phyloP scores from a whole-genome alignment of 2,113 vertebrate species.

The Prionailurus bengalensis region DNA sequence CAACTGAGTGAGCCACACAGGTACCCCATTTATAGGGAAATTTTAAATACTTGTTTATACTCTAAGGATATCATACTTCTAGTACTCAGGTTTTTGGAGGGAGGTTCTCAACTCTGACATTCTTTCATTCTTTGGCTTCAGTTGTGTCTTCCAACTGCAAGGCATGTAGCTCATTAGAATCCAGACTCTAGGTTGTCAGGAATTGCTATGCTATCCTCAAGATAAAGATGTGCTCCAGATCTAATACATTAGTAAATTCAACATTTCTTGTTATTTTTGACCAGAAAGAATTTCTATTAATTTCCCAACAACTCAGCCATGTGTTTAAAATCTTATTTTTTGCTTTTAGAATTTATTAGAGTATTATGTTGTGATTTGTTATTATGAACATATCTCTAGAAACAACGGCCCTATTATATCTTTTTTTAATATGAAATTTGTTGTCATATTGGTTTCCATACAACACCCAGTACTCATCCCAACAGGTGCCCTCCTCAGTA shows the following conservation, averaged over 20 bases:
- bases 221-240: neutral
- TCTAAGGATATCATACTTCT: neutral
- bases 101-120: neutral
- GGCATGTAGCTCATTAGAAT: neutral
- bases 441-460: too few relatives aligned
- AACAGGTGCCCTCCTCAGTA: too few relatives aligned
- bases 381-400: neutral
- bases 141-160: neutral
- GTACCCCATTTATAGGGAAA: neutral
- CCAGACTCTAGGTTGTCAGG: neutral
- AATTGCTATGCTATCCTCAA: neutral
- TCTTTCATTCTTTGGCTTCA: neutral
- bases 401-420: neutral
- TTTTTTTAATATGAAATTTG: neutral
- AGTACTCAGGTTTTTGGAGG: neutral
- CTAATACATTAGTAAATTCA: neutral
- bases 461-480: too few relatives aligned
- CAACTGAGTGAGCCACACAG: too few relatives aligned
- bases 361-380: conserved; percentile 5
- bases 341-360: neutral
- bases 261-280: neutral
- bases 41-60: neutral
- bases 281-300: neutral
- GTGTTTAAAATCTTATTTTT: conserved; percentile 7
- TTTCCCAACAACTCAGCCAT: neutral